Evolutionary conservation across 1,140 invertebrate genomes (phyloP).

Genomic region (Euura lappo): DNA sequence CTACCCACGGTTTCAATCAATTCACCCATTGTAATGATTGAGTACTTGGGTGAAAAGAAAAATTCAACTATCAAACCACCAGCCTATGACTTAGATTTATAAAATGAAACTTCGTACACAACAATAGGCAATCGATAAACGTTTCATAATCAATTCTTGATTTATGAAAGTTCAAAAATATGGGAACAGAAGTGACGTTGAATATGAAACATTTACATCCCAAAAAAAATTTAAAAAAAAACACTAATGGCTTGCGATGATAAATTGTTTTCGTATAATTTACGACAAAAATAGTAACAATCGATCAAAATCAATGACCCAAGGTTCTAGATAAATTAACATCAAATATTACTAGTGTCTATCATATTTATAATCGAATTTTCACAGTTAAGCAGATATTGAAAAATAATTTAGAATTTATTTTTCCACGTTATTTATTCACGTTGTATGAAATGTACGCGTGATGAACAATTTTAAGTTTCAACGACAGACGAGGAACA

Average conservation of each 20-base stretch:
- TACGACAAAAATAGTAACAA: not conserved
- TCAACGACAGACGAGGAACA: no score
- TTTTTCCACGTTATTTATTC: no score
- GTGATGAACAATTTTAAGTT: no score
- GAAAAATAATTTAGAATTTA: no score
- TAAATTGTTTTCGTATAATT: not conserved
- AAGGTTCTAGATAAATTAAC: no score
- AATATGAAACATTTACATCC: slow-evolving; percentile 1
- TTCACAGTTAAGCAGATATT: no score
- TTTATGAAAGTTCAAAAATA: no score
- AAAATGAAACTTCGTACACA: slow-evolving; percentile 38
- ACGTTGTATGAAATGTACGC: no score
- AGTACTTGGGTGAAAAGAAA: not conserved
- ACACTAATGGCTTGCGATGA: not conserved
- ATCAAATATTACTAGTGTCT: no score
- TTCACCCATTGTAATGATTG: not conserved
- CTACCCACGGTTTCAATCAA: not conserved
- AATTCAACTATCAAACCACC: slow-evolving; percentile 29
- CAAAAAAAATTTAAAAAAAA: not conserved
- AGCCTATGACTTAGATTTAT: slow-evolving; percentile 52
- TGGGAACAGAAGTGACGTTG: slow-evolving; percentile 3
- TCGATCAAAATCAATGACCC: no score
- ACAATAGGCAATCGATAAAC: slow-evolving; percentile 35
- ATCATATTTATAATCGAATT: no score
- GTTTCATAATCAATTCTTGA: slow-evolving; percentile 30